phyloP scores from a whole-genome alignment of 2,888 invertebrate species.

The Fragum sueziense region DNA sequence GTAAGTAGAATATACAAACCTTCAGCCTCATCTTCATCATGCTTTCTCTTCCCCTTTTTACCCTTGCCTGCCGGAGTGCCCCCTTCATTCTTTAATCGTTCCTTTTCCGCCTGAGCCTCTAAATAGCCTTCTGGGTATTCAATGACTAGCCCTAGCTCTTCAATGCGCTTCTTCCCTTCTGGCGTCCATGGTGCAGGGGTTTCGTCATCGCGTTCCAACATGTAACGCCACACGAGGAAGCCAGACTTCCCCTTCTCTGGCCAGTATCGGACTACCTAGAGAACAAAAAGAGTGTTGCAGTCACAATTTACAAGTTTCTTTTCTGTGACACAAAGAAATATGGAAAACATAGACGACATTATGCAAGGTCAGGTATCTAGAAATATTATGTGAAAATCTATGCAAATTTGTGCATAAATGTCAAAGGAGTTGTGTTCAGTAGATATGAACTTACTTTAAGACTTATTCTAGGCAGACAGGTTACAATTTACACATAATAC shows the following conservation, averaged over 20 bases:
- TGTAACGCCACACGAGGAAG: conserved; percentile 90
- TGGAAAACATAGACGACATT: too few species aligned
- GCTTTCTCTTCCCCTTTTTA: conserved; percentile 69
- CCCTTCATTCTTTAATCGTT: conserved; percentile 66
- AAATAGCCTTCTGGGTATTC: conserved; percentile 89
- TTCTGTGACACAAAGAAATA: too few species aligned
- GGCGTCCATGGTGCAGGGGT: conserved; percentile 91
- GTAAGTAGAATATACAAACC: too few species aligned
- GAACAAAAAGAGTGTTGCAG: too few species aligned
- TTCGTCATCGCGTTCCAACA: conserved; percentile 90
- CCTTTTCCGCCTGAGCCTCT: conserved; percentile 85
- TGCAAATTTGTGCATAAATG: too few species aligned
- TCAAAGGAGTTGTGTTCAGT: too few species aligned
- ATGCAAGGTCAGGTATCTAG: too few species aligned
- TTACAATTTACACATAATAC: too few species aligned
- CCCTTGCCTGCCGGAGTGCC: conserved; percentile 63
- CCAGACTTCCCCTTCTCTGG: conserved; percentile 90
- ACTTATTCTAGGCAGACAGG: too few species aligned
- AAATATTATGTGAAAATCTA: too few species aligned
- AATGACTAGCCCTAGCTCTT: conserved; percentile 83
- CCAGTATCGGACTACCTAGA: conserved; percentile 89
- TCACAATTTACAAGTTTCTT: too few species aligned
- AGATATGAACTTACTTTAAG: too few species aligned
- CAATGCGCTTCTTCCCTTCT: conserved; percentile 85
- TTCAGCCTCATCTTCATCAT: conserved; percentile 50